These are phyloP conservation scores for Bombus terrestris DNA, from an alignment of 1,140 invertebrate species.

Conservation along the genomic window DNA sequence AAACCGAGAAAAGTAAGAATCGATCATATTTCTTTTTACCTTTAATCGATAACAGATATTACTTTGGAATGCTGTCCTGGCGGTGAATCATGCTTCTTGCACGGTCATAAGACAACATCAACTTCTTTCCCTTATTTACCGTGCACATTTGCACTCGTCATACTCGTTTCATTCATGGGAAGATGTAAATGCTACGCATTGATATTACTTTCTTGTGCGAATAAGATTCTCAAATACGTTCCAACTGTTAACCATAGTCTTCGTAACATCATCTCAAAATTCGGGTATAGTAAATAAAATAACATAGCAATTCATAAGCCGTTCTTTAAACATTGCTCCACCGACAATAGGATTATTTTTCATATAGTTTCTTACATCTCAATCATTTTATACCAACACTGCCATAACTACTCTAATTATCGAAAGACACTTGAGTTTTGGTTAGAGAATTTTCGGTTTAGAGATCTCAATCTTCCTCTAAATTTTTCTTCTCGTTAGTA, in stretches of 20 bases:
- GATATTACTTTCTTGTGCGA: background rate
- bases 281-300: background rate
- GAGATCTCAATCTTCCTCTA: background rate
- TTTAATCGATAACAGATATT: slow-evolving; percentile 22
- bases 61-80: slow-evolving; percentile 52
- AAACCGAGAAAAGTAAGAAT: slow-evolving; percentile 70
- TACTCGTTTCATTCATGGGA: background rate
- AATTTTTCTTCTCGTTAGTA: background rate
- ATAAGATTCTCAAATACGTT: too few relatives aligned
- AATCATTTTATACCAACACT: background rate
- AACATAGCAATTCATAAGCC: too few relatives aligned
- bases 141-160: slow-evolving; percentile 24
- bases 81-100: slow-evolving; percentile 60
- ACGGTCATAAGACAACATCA: slow-evolving; percentile 41
- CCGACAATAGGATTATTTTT: background rate
- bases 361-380: background rate
- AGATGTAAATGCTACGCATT: too few relatives aligned
- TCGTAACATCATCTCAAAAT: background rate
- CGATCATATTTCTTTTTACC: background rate
- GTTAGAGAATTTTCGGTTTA: background rate
- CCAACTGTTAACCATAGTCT: background rate
- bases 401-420: background rate
- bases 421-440: background rate
- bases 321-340: too few relatives aligned
- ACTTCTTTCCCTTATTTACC: slow-evolving; percentile 24